Percentiles rank a stretch among this genome's conserved stretches.
Conservation (phyloP, 2,888 invertebrate genomes). For the Dasysyrphus albostriatus region DNA sequence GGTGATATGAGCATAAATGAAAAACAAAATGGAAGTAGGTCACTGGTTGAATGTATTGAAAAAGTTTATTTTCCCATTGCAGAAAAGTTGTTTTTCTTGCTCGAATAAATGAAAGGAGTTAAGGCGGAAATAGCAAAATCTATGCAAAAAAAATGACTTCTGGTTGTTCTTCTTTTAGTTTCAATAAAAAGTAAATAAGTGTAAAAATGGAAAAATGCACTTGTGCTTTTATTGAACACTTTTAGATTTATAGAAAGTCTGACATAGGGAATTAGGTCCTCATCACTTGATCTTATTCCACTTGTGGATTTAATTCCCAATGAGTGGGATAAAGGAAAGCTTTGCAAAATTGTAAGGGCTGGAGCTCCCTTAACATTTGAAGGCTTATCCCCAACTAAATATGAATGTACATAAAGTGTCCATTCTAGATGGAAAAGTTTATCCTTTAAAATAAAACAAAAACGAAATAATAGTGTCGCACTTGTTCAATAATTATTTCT, state of each 20-base stretch:
- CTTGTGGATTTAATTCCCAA: not conserved
- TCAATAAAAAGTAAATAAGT: slow-evolving; percentile 33
- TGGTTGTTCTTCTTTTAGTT: not conserved
- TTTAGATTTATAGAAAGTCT: not conserved
- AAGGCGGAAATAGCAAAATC: not conserved
- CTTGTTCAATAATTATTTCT: slow-evolving; percentile 63
- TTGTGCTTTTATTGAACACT: not conserved
- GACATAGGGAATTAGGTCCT: not conserved
- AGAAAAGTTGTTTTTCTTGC: not conserved
- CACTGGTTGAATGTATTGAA: slow-evolving; percentile 69
- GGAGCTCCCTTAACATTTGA: too few species aligned
- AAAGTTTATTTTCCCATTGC: slow-evolving; percentile 35
- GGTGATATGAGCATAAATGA: slow-evolving; percentile 25
- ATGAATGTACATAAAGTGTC: too few species aligned
- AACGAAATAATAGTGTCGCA: not conserved
- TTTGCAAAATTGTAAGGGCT: too few species aligned
- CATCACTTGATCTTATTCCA: not conserved
- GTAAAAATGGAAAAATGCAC: not conserved
- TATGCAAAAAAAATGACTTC: slow-evolving; percentile 23
- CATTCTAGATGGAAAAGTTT: not conserved
- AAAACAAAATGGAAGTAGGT: slow-evolving; percentile 59
- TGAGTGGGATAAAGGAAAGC: too few species aligned
- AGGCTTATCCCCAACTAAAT: too few species aligned
- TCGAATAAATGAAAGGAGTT: not conserved
- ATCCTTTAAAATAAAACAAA: not conserved